Evolutionary conservation across 2,888 invertebrate genomes (phyloP).

Genomic region (Andrena praecox): DNA sequence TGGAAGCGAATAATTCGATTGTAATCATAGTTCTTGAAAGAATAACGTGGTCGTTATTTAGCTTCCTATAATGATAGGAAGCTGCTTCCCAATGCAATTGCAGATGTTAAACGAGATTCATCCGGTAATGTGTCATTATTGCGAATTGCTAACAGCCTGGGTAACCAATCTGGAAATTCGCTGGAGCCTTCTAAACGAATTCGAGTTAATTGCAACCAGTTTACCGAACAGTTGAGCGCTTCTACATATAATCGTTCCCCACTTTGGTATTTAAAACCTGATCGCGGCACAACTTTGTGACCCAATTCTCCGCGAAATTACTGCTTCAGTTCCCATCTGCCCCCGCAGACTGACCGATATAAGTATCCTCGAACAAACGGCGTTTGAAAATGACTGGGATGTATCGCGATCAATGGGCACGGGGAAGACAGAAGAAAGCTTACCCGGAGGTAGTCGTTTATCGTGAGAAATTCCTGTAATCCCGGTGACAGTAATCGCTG

Average conservation of each 20-base stretch:
- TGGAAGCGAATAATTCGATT: not conserved
- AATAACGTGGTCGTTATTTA: not conserved
- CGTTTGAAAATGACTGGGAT: not conserved
- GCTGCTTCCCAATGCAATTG: not conserved
- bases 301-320: constrained; percentile 8
- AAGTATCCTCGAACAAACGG: not conserved
- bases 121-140: not conserved
- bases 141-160: not conserved
- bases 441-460: constrained; percentile 24
- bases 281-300: not conserved
- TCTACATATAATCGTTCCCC: constrained; percentile 13
- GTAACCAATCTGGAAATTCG: not conserved
- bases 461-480: constrained; percentile 58
- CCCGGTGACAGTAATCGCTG: constrained; percentile 58
- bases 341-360: constrained; percentile 14
- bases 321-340: not conserved
- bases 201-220: constrained; percentile 8
- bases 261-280: constrained; percentile 5
- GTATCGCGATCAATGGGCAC: constrained; percentile 24
- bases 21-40: not conserved
- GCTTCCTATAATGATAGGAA: too few species aligned
- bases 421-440: constrained; percentile 1
- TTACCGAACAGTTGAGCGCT: constrained; percentile 2
- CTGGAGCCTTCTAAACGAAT: not conserved
- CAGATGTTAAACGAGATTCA: not conserved